Evolutionary conservation across 2,113 vertebrate species (phyloP), one percentile per base, ranked within the genome.

Genomic region (Engystomops pustulosus): DNA sequence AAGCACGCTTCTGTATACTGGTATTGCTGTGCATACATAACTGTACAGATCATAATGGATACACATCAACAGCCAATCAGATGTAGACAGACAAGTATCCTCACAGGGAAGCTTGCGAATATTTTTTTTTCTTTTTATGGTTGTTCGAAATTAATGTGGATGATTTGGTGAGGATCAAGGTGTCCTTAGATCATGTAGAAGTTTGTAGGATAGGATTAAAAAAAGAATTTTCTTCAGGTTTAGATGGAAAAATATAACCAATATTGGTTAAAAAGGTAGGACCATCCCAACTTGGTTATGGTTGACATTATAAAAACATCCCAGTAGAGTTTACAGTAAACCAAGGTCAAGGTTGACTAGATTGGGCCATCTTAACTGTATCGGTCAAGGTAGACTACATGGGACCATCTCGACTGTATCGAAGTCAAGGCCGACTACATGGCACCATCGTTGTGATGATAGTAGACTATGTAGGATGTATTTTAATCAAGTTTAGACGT

Each of bases 1-100:
- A 78, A 78, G 75, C 53, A 89, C 79, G 93, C 93, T 94, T 94
- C 91, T 88, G 91, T 94, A 90, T 91, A 92, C 93, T 92, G 90
- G 89, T 88, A 91, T 90, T 89, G 94, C 94, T 94, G 93, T 89
- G 91, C 92, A 86, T 90, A 93, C 87, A 90, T 87, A 87, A 79
- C 82, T 67, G 92, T 89, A 90, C 90, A 88, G 87, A 88, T 88
- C 89, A 85, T 83, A 86, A 76, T 60, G 88, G 89, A 20, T 36
- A 67, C 77, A 14, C 86, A 86, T 87, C 85, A 86, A 84, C 67
- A 79, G 84, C 86, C 2, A 34, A 45, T 83, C 81, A 75, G 41
- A 72, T 25, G 47, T 76, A 27, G 53, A 58, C 45, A 49, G 55
- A 79, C 4, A 0, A 78, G 38, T 78, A 41, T 27, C 36, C 70